phyloP scores from a whole-genome alignment of 2,797 vertebrate species.

The Amphiprion clarkii region DNA sequence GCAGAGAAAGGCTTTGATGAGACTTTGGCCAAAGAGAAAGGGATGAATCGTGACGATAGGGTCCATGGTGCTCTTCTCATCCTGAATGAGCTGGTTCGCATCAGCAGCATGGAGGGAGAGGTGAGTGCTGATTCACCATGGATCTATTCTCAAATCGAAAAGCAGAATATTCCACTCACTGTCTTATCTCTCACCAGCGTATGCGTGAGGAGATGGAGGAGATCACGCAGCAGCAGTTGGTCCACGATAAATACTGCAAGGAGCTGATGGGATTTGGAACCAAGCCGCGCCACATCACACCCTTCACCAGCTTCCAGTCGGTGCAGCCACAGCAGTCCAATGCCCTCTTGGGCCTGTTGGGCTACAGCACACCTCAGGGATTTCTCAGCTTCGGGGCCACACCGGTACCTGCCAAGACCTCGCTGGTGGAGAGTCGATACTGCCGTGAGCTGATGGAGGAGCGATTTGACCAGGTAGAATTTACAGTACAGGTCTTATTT shows the following conservation, averaged over 20 bases:
- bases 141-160: background rate
- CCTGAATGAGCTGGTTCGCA: slow-evolving; percentile 97
- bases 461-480: slow-evolving; percentile 94
- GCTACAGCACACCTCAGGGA: slow-evolving; percentile 93
- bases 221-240: slow-evolving; percentile 98
- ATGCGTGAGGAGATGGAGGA: slow-evolving; percentile 99
- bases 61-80: slow-evolving; percentile 97
- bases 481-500: background rate
- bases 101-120: slow-evolving; percentile 99
- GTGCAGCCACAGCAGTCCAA: slow-evolving; percentile 97
- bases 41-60: slow-evolving; percentile 97
- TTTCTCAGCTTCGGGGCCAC: slow-evolving; percentile 93
- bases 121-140: slow-evolving; percentile 77
- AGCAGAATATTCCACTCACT: background rate
- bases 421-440: slow-evolving; percentile 96
- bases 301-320: slow-evolving; percentile 97
- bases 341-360: slow-evolving; percentile 94
- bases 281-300: slow-evolving; percentile 97
- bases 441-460: slow-evolving; percentile 98
- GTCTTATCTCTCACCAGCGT: slow-evolving; percentile 81
- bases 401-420: slow-evolving; percentile 91
- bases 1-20: slow-evolving; percentile 98
- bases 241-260: slow-evolving; percentile 98
- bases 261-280: slow-evolving; percentile 96
- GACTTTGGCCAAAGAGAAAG: slow-evolving; percentile 96